These are phyloP conservation scores for Drosophila limbata DNA, from an alignment of 2,888 invertebrate species.

Conservation along the genomic window DNA sequence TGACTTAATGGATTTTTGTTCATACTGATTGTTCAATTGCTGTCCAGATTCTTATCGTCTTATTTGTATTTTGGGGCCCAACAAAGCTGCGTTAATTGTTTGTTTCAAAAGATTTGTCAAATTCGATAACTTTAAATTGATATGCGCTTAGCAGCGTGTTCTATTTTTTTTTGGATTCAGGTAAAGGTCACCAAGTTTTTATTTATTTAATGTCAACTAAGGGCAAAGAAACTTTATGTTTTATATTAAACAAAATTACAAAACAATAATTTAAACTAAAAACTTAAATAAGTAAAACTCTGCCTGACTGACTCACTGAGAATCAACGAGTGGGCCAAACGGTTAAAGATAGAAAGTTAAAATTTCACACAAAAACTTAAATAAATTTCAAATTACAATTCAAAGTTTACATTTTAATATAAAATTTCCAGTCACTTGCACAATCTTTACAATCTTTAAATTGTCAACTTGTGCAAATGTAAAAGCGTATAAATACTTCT, in stretches of 20 bases:
- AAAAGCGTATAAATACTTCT: not conserved
- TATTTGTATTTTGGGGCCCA: conserved; percentile 31
- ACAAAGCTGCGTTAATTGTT: conserved; percentile 12
- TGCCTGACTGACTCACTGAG: no score
- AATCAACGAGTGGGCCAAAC: no score
- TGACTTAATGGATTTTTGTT: conserved; percentile 53
- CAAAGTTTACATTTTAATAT: conserved; percentile 26
- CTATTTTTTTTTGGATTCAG: conserved; percentile 5
- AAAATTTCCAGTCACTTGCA: conserved; percentile 32
- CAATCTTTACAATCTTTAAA: conserved; percentile 24
- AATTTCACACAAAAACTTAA: no score
- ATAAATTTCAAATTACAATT: no score
- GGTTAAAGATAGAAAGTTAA: no score
- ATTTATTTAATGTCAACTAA: no score
- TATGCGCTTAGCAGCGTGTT: conserved; percentile 6
- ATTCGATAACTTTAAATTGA: no score
- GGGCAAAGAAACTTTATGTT: no score
- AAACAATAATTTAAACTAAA: no score
- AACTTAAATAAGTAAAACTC: no score
- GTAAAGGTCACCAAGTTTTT: conserved; percentile 14
- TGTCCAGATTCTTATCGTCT: conserved; percentile 44
- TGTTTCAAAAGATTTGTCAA: no score
- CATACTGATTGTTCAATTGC: conserved; percentile 24
- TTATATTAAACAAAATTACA: no score
- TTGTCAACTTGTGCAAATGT: conserved; percentile 40